Percentiles rank a stretch among this genome's conserved stretches.
Conservation (phyloP, 2,797 vertebrate genomes). For the Tolypeutes matacus region DNA sequence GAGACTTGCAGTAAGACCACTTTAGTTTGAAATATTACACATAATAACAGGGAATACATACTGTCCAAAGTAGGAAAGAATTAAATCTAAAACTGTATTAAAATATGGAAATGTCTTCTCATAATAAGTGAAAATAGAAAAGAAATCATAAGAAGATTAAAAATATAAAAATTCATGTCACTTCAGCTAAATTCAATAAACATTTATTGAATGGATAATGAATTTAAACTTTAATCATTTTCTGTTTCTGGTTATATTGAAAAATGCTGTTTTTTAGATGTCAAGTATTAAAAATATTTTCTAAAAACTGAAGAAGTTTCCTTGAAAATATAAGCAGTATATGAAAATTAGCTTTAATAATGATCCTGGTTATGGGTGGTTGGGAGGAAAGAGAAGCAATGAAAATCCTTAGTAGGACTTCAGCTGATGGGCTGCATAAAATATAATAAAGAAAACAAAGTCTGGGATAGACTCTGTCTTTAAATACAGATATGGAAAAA, state of each 20-base stretch:
- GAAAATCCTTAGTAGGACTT: conserved; percentile 20
- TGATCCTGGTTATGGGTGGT: background rate
- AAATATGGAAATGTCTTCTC: conserved; percentile 68
- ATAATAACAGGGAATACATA: conserved; percentile 66
- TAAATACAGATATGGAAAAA: background rate
- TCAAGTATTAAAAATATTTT: conserved; percentile 67
- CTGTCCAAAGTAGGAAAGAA: conserved; percentile 62
- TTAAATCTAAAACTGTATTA: conserved; percentile 58
- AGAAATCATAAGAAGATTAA: conserved; percentile 73
- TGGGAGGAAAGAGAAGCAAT: background rate
- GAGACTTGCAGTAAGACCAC: conserved; percentile 56
- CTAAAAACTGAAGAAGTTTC: conserved; percentile 44
- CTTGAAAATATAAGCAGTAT: conserved; percentile 53
- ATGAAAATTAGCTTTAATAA: conserved; percentile 61
- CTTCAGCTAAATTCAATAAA: conserved; percentile 73
- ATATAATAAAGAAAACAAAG: background rate
- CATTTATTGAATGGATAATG: conserved; percentile 70
- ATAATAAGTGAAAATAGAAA: conserved; percentile 73
- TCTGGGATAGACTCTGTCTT: background rate
- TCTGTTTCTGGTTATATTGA: conserved; percentile 53
- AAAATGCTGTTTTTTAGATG: conserved; percentile 64
- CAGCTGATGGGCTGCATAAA: background rate
- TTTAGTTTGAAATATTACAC: conserved; percentile 75
- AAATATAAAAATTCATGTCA: conserved; percentile 72
- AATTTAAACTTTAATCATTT: conserved; percentile 78